Percentiles rank a stretch among this genome's conserved stretches.
These are phyloP conservation scores for Eupithecia dodoneata DNA, from an alignment of 2,888 invertebrate genomes.

Conservation along the genomic window DNA sequence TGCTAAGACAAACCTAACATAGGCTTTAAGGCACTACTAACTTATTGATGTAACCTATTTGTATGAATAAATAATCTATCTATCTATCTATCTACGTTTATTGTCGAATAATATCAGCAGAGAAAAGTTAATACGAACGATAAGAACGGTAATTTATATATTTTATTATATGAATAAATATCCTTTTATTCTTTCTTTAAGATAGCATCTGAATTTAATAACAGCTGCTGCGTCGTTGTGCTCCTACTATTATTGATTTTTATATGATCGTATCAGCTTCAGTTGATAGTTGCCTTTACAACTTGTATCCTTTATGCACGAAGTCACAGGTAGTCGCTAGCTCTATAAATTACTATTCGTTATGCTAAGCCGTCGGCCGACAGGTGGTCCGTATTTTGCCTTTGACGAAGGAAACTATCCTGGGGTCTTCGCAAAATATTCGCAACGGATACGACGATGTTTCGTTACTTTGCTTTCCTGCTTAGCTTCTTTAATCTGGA, in stretches of 20 bases:
- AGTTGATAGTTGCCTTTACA: neutral
- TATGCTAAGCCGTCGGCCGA: slow-evolving; percentile 67
- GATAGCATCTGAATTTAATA: neutral
- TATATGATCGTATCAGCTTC: neutral
- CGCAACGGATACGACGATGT: neutral
- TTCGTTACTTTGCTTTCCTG: neutral
- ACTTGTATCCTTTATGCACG: neutral
- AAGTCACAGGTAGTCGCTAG: slow-evolving; percentile 21
- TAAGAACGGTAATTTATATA: too few species aligned
- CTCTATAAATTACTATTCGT: slow-evolving; percentile 76
- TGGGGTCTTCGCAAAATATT: neutral
- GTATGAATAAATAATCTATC: too few species aligned
- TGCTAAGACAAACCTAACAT: too few species aligned
- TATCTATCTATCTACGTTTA: too few species aligned
- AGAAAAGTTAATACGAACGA: neutral
- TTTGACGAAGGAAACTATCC: slow-evolving; percentile 31
- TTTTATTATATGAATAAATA: too few species aligned
- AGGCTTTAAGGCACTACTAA: too few species aligned
- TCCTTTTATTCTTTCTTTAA: too few species aligned
- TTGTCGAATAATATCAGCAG: neutral
- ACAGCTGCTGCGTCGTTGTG: neutral
- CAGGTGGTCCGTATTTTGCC: slow-evolving; percentile 64
- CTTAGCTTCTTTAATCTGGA: neutral
- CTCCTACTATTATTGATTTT: neutral
- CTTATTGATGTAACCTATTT: too few species aligned